Base-by-base conservation (phyloP, 2,113 vertebrate genomes). In the Chlamydotis undulata region DNA sequence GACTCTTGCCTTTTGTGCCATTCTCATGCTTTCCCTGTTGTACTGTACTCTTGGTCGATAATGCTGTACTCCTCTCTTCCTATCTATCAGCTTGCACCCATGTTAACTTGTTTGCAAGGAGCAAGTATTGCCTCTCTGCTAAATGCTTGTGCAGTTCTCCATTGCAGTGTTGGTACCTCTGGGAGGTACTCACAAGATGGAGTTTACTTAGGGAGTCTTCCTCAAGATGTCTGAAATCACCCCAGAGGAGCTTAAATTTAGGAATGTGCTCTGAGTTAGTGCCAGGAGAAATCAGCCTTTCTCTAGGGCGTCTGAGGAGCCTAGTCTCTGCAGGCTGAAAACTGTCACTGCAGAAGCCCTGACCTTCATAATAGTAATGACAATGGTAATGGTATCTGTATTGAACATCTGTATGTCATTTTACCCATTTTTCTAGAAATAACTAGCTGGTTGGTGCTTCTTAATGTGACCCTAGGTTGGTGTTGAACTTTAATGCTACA, bases 121-220 rank as follows among this genome's bases (percentile, higher is more conserved):
- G 14, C 31, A 73, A 53, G 37, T 22, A 60, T 70, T 84, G 16
- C 21, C 39, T 70, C 31, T 71, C 29, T 56, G 33, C 84, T 75
- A 64, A 75, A 82, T 75, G 88, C 29, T 65, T 74, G 25, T 73
- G 5, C 12, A 29, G 8, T 49, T 80, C 21, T 77, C 19, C 19
- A 22, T 26, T 89, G 29, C 26, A 37, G 10, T 12, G 22, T 56
- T 19, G 60, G 31, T 69, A 37, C 55, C 14, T 78, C 16, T 81
- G 37, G 28, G 68, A 94, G n/a, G 37, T 84, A 59, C 37, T 82
- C 0, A 0, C 8, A 60, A 82, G 47, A 31, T 5, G 4, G 4
- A 50, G 17, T 85, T 84, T 75, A 67, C 70, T 63, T 50, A n/a
- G 10, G 16, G 19, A 63, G 17, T 75, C 22, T 89, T 60, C 45